phyloP scores from a whole-genome alignment of 1,140 invertebrate genomes.

The Aradophagus sp. region DNA sequence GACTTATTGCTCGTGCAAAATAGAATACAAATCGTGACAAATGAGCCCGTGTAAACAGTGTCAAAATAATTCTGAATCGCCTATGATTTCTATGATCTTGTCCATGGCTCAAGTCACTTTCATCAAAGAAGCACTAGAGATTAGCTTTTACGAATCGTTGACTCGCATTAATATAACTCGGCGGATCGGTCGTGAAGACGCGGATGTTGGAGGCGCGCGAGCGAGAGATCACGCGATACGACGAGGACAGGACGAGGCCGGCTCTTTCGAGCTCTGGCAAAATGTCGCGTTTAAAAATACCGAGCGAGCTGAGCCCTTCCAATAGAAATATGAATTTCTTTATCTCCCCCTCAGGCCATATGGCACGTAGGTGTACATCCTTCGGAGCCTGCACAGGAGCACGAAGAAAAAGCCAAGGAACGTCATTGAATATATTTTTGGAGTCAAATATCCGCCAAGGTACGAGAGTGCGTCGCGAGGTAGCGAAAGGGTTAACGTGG shows the following conservation, averaged over 20 bases:
- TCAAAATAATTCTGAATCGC: constrained; percentile 57
- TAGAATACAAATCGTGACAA: constrained; percentile 57
- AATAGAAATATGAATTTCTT: constrained; percentile 70
- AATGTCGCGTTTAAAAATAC: constrained; percentile 63
- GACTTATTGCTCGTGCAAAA: constrained; percentile 51
- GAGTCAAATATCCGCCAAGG: constrained; percentile 50
- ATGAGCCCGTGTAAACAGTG: constrained; percentile 57
- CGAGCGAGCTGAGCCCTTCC: constrained; percentile 61
- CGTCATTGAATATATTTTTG: constrained; percentile 48
- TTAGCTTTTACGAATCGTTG: constrained; percentile 60
- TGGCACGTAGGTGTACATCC: constrained; percentile 64
- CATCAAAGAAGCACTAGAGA: constrained; percentile 56
- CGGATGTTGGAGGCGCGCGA: neutral
- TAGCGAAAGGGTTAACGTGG: constrained; percentile 47
- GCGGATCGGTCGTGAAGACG: constrained; percentile 37
- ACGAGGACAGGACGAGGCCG: constrained; percentile 11
- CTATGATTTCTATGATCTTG: constrained; percentile 55
- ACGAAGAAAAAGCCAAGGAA: constrained; percentile 57
- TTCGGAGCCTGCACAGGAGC: constrained; percentile 54
- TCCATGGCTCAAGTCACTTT: constrained; percentile 55
- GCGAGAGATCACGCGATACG: constrained; percentile 12
- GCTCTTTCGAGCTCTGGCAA: constrained; percentile 48
- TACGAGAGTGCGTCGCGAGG: constrained; percentile 13
- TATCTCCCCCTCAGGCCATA: constrained; percentile 63
- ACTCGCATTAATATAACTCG: constrained; percentile 59